A percentile compares a stretch with the other conserved stretches of the same genome.
Evolutionary conservation across 1,140 invertebrate genomes (phyloP).

Genomic region (Leptopilina clavipes): DNA sequence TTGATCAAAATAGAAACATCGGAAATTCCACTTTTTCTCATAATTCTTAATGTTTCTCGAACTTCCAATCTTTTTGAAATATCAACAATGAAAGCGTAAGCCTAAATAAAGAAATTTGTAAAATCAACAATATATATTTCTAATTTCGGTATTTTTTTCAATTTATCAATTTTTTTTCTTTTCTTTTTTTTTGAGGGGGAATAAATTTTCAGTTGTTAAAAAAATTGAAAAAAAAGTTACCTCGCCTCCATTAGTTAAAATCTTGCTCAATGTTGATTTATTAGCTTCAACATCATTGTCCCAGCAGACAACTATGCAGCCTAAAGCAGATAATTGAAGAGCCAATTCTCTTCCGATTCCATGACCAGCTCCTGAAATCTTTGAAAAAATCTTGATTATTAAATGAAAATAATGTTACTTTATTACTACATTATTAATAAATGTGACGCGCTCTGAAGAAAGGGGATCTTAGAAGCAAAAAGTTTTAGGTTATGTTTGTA

Average conservation of each 20-base stretch:
- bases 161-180: too few species aligned
- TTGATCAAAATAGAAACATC: slow-evolving; percentile 68
- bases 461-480: too few species aligned
- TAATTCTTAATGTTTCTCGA: slow-evolving; percentile 56
- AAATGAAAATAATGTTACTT: too few species aligned
- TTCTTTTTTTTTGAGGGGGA: too few species aligned
- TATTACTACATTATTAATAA: too few species aligned
- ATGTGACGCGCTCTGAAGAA: too few species aligned
- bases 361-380: slow-evolving; percentile 69
- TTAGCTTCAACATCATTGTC: slow-evolving; percentile 61
- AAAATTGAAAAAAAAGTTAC: slow-evolving; percentile 42
- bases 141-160: too few species aligned
- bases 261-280: slow-evolving; percentile 56
- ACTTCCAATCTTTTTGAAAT: slow-evolving; percentile 63
- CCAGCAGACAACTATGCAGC: slow-evolving; percentile 67
- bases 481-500: too few species aligned
- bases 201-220: too few species aligned
- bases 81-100: slow-evolving; percentile 64
- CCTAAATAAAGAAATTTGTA: slow-evolving; percentile 48
- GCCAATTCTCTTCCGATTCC: slow-evolving; percentile 69
- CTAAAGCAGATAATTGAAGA: slow-evolving; percentile 59
- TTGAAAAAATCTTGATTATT: neutral
- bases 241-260: slow-evolving; percentile 64
- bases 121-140: neutral
- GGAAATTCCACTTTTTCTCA: slow-evolving; percentile 60